phyloP scores from a whole-genome alignment of 2,113 vertebrate species.

The Chelonoidis abingdonii region DNA sequence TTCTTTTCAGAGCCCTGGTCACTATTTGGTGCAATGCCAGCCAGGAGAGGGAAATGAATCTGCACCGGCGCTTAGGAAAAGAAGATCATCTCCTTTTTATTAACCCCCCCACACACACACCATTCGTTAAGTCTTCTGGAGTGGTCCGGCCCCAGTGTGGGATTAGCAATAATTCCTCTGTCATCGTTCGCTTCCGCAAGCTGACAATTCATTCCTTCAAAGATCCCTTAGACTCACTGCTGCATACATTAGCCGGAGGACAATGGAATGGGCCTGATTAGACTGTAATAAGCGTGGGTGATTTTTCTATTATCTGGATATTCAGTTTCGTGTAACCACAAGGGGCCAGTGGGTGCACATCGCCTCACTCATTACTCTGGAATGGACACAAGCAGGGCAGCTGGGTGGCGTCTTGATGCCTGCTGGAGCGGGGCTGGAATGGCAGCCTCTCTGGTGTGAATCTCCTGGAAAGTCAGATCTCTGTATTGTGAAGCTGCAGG shows the following conservation, averaged over 20 bases:
- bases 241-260: constrained; percentile 68
- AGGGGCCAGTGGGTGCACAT: background rate
- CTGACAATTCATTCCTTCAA: constrained; percentile 55
- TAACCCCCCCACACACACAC: background rate
- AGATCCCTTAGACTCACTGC: constrained; percentile 45
- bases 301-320: fast-evolving
- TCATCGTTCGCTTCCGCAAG: constrained; percentile 21
- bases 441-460: background rate
- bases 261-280: background rate
- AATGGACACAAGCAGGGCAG: background rate
- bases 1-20: background rate
- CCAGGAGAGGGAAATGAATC: background rate
- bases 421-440: background rate
- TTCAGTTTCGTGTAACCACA: background rate
- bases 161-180: constrained; percentile 72
- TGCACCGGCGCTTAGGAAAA: background rate
- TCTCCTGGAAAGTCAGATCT: background rate
- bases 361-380: fast-evolving
- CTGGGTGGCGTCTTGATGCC: background rate
- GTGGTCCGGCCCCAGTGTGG: constrained; percentile 27
- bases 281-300: background rate
- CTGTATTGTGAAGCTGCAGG: too few relatives aligned
- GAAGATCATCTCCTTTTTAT: background rate
- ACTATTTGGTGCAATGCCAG: background rate
- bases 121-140: constrained; percentile 47